Evolutionary conservation across 2,113 vertebrate genomes (phyloP), one percentile per base, ranked within the genome.

Genomic region (Cyprinus carpio): DNA sequence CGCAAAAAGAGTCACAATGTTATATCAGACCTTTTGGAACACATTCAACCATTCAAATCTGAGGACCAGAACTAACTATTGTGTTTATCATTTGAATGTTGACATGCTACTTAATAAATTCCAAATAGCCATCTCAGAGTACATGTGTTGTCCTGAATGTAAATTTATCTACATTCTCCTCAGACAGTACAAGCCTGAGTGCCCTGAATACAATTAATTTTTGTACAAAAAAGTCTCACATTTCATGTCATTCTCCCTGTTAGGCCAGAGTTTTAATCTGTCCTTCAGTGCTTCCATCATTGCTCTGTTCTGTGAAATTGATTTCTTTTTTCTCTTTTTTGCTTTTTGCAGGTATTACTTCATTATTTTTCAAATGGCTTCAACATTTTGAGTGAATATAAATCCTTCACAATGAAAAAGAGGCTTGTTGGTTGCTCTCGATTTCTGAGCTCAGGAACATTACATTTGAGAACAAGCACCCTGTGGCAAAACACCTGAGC

Each of bases 191-290:
- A 76, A 16, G 89, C 83, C 84, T 88, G 90, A 84, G 75, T 83
- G 81, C 88, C 81, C 84, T 89, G 87, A 90, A 83, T 88, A 93
- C 90, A 93, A 95, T 95, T 94, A 92, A 93, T 93, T 93, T 95
- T 94, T 78, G 92, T 94, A 90, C 92, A 95, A 93, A 94, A 40
- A 40, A 40, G 43, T 46, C 11, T 46, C 43, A 15, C 94, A 91
- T 93, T 95, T 95, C 92, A 94, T 78, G 89, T 34, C 34, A 34
- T 34, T 34, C 93, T 91, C 91, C 92, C 90, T 86, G 85, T 90
- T 89, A 90, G 93, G 90, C 90, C 89, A 90, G 89, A 81, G 88
- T 93, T 96, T 95, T 95, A 95, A 97, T 96, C 95, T 94, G 87
- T 80, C 90, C 91, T 93, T 82, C 84, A 58, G 71, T 86, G 67